These are phyloP conservation scores for Gonioctena quinquepunctata DNA, from an alignment of 1,140 invertebrate genomes.

Conservation along the genomic window DNA sequence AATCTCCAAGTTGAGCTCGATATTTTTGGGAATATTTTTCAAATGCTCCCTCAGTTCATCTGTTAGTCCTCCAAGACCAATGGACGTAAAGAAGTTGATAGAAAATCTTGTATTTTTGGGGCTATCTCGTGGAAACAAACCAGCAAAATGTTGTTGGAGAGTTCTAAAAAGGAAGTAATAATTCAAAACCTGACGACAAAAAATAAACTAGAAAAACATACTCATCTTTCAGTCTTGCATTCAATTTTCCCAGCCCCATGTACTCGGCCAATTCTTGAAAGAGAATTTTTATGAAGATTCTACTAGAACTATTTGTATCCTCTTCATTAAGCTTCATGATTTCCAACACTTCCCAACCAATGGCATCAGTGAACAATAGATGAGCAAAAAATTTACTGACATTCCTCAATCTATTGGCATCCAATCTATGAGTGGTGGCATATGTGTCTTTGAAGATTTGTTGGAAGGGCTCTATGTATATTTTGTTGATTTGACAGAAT, in stretches of 20 bases:
- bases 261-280: conserved; percentile 97
- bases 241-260: conserved; percentile 92
- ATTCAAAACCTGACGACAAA: neutral
- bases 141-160: conserved; percentile 83
- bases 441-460: conserved; percentile 96
- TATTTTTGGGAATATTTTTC: conserved; percentile 76
- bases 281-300: conserved; percentile 97
- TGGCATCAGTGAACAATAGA: conserved; percentile 94
- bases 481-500: conserved; percentile 90
- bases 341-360: conserved; percentile 88
- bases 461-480: conserved; percentile 91
- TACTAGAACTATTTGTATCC: conserved; percentile 94
- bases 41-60: conserved; percentile 91
- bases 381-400: conserved; percentile 98
- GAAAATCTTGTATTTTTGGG: conserved; percentile 96
- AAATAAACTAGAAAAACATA: conserved; percentile 57
- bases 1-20: conserved; percentile 45
- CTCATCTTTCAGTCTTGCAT: conserved; percentile 86
- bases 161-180: conserved; percentile 65
- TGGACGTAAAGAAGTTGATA: conserved; percentile 99
- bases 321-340: conserved; percentile 94
- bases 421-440: conserved; percentile 89
- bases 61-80: conserved; percentile 95
- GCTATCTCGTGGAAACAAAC: conserved; percentile 93
- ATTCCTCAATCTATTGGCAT: conserved; percentile 96